A percentile compares a stretch with the other conserved stretches of the same genome.
Evolutionary conservation across 1,140 invertebrate species (phyloP).

Genomic region (Trichogramma pretiosum): DNA sequence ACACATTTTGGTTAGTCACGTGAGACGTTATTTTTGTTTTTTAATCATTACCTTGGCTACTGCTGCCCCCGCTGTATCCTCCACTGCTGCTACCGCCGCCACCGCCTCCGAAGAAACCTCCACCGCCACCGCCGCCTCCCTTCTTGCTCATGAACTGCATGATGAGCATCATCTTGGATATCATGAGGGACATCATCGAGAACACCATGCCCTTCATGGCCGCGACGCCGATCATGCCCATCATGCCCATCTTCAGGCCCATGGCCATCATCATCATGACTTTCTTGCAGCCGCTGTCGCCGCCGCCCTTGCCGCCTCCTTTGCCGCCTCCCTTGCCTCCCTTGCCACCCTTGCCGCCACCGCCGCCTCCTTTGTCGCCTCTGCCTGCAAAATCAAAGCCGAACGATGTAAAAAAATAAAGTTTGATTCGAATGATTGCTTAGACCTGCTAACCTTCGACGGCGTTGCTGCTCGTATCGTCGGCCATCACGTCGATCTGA

Average conservation of each 20-base stretch:
- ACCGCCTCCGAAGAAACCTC: slow-evolving; percentile 30
- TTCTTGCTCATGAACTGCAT: slow-evolving; percentile 48
- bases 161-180: slow-evolving; percentile 50
- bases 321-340: slow-evolving; percentile 38
- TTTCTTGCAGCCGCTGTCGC: slow-evolving; percentile 49
- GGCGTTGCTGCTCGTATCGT: slow-evolving; percentile 26
- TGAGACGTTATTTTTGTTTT: too few species aligned
- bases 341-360: slow-evolving; percentile 22
- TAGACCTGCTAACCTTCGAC: slow-evolving; percentile 30
- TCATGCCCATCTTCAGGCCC: slow-evolving; percentile 52
- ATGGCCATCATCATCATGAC: slow-evolving; percentile 57
- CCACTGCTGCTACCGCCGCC: slow-evolving; percentile 27
- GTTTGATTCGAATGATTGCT: not conserved
- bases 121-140: slow-evolving; percentile 35
- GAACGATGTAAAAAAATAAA: too few species aligned
- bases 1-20: too few species aligned
- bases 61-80: too few species aligned
- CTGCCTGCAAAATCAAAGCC: too few species aligned
- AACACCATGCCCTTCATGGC: slow-evolving; percentile 53
- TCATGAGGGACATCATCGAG: slow-evolving; percentile 49
- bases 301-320: slow-evolving; percentile 25
- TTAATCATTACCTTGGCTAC: too few species aligned
- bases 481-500: slow-evolving; percentile 39
- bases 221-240: slow-evolving; percentile 51
- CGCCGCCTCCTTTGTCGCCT: too few species aligned